phyloP scores from a whole-genome alignment of 2,113 vertebrate genomes.

The Engraulis encrasicolus region DNA sequence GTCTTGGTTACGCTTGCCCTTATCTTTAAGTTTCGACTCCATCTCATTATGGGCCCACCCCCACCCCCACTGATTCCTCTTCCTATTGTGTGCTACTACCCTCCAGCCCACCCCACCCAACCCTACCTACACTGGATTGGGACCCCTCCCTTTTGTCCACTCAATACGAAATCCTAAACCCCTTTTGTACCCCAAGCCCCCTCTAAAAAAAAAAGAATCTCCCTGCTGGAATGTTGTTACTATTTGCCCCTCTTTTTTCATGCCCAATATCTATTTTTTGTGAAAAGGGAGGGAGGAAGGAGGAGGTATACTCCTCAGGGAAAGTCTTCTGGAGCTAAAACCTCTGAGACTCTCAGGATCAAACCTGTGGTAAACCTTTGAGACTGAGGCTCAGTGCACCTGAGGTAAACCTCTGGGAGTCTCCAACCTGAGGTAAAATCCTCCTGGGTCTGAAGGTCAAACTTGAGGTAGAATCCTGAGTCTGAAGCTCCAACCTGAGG shows the following conservation, averaged over 20 bases:
- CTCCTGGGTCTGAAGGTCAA: too few species aligned
- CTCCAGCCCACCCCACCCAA: too few species aligned
- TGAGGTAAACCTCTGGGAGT: too few species aligned
- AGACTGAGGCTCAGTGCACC: too few species aligned
- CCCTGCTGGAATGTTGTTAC: not conserved
- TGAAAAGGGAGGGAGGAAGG: too few species aligned
- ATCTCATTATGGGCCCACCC: not conserved
- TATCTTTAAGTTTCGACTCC: not conserved
- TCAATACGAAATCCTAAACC: not conserved
- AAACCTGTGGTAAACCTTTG: too few species aligned
- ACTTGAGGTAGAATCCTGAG: too few species aligned
- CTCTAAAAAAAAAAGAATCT: not conserved
- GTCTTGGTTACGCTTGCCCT: not conserved
- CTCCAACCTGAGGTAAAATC: not conserved
- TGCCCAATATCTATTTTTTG: not conserved
- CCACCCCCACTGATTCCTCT: not conserved
- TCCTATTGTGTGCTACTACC: conserved; percentile 8
- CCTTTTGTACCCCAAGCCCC: not conserved
- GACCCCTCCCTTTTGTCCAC: conserved; percentile 8
- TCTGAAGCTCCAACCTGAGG: not conserved
- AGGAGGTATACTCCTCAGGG: not conserved
- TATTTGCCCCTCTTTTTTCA: conserved; percentile 1
- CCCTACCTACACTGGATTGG: conserved; percentile 25
- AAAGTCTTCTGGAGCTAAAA: too few species aligned
- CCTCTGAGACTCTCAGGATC: too few species aligned